Evolutionary conservation across 2,113 vertebrate genomes (phyloP).

Genomic region (Carollia perspicillata): DNA sequence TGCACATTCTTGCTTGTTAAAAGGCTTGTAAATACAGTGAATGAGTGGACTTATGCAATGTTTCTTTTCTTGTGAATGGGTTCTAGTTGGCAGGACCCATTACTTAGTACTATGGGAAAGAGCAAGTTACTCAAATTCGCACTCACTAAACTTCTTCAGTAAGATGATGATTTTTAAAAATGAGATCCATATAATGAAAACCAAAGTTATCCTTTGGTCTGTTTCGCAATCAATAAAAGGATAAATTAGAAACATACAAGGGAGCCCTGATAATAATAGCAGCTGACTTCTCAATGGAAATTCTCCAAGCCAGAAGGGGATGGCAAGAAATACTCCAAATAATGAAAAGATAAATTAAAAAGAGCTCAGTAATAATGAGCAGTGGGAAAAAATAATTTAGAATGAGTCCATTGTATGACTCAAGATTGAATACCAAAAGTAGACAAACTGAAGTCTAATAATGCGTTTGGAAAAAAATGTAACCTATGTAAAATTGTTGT

Average conservation of each 20-base stretch:
- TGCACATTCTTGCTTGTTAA: slow-evolving; percentile 19
- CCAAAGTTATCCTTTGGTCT: not conserved
- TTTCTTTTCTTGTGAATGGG: not conserved
- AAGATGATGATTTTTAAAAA: not conserved
- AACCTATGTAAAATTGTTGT: not conserved
- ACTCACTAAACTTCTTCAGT: not conserved
- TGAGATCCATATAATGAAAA: not conserved
- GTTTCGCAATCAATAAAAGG: slow-evolving; percentile 21
- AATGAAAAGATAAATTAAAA: not conserved
- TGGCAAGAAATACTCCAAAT: too few relatives aligned
- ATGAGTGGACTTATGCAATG: not conserved
- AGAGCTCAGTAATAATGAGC: not conserved
- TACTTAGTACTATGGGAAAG: not conserved
- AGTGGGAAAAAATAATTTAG: not conserved
- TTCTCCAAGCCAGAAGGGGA: too few relatives aligned
- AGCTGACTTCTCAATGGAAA: too few relatives aligned
- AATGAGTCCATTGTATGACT: not conserved
- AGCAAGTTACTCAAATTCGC: not conserved
- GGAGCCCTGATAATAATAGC: too few relatives aligned
- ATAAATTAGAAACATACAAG: too few relatives aligned
- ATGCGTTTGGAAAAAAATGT: slow-evolving; percentile 21
- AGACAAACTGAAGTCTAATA: slow-evolving; percentile 9
- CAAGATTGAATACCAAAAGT: slow-evolving; percentile 23
- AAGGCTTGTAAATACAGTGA: not conserved
- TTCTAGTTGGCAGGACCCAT: not conserved